A percentile compares a stretch with the other conserved stretches of the same genome.
These are phyloP conservation scores for Anisognathus igniventris DNA, from an alignment of 2,797 vertebrate species.

Conservation along the genomic window DNA sequence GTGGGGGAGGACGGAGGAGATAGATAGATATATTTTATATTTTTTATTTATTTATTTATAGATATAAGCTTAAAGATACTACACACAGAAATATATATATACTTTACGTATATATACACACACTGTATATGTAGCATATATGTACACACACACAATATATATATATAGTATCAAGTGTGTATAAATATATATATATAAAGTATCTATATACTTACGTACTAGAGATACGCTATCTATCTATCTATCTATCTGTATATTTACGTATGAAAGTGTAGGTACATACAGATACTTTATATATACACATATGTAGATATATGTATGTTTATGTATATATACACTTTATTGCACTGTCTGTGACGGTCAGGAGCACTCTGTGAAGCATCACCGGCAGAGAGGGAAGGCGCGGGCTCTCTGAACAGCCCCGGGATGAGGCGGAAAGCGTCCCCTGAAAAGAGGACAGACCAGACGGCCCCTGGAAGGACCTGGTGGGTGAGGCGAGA, in stretches of 20 bases:
- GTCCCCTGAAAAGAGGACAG: background rate
- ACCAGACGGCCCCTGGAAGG: background rate
- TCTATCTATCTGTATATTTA: background rate
- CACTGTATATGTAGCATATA: background rate
- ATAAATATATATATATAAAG: background rate
- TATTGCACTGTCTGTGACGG: background rate
- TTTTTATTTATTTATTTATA: background rate
- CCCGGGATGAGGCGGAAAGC: too few species aligned
- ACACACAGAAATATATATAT: background rate
- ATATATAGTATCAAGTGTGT: too few species aligned
- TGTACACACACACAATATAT: background rate
- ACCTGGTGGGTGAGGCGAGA: background rate
- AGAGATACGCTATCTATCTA: background rate
- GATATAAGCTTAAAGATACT: background rate
- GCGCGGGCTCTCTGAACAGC: background rate
- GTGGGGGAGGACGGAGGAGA: accelerated
- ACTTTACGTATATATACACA: background rate
- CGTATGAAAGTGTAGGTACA: background rate
- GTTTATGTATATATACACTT: too few species aligned
- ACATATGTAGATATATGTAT: too few species aligned
- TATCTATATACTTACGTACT: background rate
- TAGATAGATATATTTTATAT: background rate
- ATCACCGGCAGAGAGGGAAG: background rate
- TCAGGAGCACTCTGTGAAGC: background rate
- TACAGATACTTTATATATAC: background rate